Conservation (phyloP, 2,113 vertebrate species). For the rabbit (Oryctolagus cuniculus) region mOryCun1.1 NC_091432.1:2536001-2536500, state of each 20-base stretch:
- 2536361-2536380: fast-evolving
- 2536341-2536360: fast-evolving
- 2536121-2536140: fast-evolving
- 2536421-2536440: background rate
- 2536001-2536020: too few relatives aligned
- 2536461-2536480: fast-evolving
- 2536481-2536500: fast-evolving
- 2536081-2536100: too few relatives aligned
- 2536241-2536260: fast-evolving
- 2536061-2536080: fast-evolving
- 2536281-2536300: fast-evolving
- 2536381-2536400: too few relatives aligned
- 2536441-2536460: fast-evolving
- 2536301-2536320: background rate
- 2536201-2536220: background rate
- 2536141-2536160: background rate
- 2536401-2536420: background rate
- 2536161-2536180: background rate
- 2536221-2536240: fast-evolving
- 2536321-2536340: fast-evolving
- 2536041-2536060: fast-evolving
- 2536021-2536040: too few relatives aligned
- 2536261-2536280: fast-evolving
- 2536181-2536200: background rate
- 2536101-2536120: fast-evolving